Evolutionary conservation across 2,797 vertebrate species (phyloP), one percentile per base, ranked within the genome.

Genomic region (Buceros bicornis): DNA sequence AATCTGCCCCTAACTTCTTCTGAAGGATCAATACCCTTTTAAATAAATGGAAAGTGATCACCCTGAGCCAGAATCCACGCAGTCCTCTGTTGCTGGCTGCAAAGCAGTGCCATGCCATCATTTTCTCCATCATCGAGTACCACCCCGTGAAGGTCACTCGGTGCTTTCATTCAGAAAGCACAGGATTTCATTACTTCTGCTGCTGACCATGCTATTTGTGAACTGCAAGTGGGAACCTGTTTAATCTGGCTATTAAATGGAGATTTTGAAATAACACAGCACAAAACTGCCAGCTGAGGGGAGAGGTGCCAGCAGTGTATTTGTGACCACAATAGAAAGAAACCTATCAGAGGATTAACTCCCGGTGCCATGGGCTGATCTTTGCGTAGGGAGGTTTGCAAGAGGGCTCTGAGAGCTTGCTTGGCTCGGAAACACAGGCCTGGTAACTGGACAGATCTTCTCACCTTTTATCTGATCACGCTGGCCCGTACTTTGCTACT

Each of bases 401-500:
- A 24, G 48, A 56, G 33, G 33, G 51, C 60, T 87, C 47, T 40
- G 57, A 86, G 85, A 48, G 25, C 42, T 67, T 7, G 1, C 20
- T 62, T n/a, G 66, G 26, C 50, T 80, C 45, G 18, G 53, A 58
- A 57, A 37, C 42, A 25, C 21, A 13, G 2, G 2, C 10, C 51
- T 50, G 16, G 42, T 69, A n/a, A 37, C 70, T 43, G 71, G 74
- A 61, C 67, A 72, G 70, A 53, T 56, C 87, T 77, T 67, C 74
- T 93, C 48, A 42, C 26, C 53, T 86, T 86, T 90, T 72, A 65
- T 76, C 95, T 92, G 92, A 58, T 93, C 53, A 5, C 16, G 5
- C 82, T 92, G 89, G 72, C 89, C 82, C 88, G 57, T 80, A 58
- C 67, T 92, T 95, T 88, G 60, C 85, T 74, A 16, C 66, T 53